Evolutionary conservation across 2,113 vertebrate species (phyloP).

Genomic region (Anhinga rufa): DNA sequence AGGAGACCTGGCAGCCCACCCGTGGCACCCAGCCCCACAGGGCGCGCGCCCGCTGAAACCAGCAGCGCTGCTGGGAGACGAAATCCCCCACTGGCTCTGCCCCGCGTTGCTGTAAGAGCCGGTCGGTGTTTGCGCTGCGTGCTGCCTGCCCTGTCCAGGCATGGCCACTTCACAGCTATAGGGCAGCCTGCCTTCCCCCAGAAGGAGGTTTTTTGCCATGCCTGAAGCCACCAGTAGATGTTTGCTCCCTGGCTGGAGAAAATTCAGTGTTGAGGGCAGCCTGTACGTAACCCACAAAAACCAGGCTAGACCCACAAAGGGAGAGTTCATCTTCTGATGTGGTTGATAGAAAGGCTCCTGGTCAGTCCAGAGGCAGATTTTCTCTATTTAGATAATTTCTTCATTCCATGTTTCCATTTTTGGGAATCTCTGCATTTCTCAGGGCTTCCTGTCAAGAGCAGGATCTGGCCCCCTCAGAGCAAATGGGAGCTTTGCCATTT

Average conservation of each 20-base stretch:
- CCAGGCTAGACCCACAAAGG: background rate
- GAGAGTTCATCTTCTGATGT: background rate
- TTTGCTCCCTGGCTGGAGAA: background rate
- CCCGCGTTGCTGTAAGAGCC: fast-evolving
- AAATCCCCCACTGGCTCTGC: background rate
- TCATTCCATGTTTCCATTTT: background rate
- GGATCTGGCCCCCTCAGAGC: background rate
- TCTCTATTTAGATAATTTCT: background rate
- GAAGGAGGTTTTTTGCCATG: background rate
- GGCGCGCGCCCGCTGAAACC: background rate
- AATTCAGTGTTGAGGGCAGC: background rate
- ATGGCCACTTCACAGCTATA: background rate
- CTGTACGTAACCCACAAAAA: background rate
- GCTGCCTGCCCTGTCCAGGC: background rate
- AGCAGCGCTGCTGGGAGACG: background rate
- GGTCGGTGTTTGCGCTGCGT: background rate
- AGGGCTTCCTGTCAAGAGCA: slow-evolving; percentile 15
- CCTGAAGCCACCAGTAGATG: background rate
- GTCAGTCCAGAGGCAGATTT: background rate
- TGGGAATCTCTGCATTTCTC: background rate
- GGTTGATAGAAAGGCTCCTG: background rate
- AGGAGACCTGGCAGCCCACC: background rate
- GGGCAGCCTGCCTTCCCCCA: background rate
- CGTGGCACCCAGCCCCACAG: fast-evolving
- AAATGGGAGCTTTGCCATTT: slow-evolving; percentile 21